These are phyloP conservation scores for Peromyscus polionotus DNA, from an alignment of 2,113 vertebrate species.

Conservation along the genomic window DNA sequence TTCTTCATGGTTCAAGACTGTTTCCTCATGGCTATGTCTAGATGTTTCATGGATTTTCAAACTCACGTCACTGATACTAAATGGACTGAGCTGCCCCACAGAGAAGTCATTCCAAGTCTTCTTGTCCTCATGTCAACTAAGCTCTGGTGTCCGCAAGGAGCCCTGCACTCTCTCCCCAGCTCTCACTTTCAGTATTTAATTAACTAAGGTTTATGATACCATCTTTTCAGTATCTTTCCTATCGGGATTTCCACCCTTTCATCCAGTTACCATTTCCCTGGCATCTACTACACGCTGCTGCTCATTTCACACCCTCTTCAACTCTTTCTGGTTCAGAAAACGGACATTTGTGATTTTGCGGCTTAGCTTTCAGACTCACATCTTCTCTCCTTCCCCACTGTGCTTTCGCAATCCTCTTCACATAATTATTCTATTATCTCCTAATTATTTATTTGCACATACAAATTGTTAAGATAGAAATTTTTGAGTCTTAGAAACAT, in stretches of 20 bases:
- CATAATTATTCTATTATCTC: slow-evolving; percentile 27
- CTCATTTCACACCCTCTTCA: background rate
- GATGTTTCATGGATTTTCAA: background rate
- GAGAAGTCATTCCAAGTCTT: background rate
- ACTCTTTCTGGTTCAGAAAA: background rate
- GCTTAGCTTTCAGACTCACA: background rate
- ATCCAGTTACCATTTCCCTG: background rate
- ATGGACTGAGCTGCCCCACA: background rate
- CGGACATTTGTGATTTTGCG: background rate
- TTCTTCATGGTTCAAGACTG: background rate
- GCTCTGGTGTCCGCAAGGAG: background rate
- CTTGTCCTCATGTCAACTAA: background rate
- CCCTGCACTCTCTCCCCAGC: background rate
- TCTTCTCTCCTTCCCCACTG: background rate
- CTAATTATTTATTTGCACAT: slow-evolving; percentile 23
- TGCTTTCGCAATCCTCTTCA: background rate
- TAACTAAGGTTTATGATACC: background rate
- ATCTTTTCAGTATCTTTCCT: background rate
- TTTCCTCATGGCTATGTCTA: background rate
- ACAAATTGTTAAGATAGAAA: background rate
- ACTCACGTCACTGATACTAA: background rate
- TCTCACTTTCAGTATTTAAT: background rate
- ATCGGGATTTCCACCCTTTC: background rate
- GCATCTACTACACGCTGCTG: background rate
- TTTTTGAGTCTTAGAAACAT: slow-evolving; percentile 3